Evolutionary conservation across 2,113 vertebrate genomes (phyloP).

Genomic region (Semicossyphus pulcher): DNA sequence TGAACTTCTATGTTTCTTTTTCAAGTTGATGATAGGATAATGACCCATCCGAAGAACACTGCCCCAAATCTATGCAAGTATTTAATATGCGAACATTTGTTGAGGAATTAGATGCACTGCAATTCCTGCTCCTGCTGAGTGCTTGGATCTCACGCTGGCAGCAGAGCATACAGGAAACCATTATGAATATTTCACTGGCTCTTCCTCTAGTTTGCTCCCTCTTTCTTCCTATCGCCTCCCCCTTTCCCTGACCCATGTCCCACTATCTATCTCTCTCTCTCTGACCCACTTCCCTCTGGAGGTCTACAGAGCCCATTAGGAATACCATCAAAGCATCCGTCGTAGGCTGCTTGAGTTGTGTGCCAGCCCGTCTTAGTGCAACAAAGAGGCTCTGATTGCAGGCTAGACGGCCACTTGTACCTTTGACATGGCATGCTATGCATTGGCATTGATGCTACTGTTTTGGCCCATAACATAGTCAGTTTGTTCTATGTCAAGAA

Average conservation of each 20-base stretch:
- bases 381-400: conserved; percentile 15
- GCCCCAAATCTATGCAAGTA: accelerated
- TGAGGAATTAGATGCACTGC: neutral
- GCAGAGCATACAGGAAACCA: conserved; percentile 53
- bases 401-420: conserved; percentile 24
- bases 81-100: conserved; percentile 1
- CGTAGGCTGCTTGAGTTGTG: conserved; percentile 38
- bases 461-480: neutral
- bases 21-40: too few species aligned
- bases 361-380: conserved; percentile 21
- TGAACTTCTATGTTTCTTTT: too few species aligned
- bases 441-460: neutral
- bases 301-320: conserved; percentile 58
- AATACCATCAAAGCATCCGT: conserved; percentile 62
- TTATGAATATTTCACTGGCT: conserved; percentile 77
- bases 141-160: conserved; percentile 25
- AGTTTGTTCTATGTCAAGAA: neutral
- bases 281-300: conserved; percentile 67
- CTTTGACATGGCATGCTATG: neutral
- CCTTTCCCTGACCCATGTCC: conserved; percentile 41
- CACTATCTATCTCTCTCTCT: conserved; percentile 34
- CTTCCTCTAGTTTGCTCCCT: conserved; percentile 25
- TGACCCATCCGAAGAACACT: too few species aligned
- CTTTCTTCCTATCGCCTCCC: conserved; percentile 42
- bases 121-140: conserved; percentile 24